Conservation (phyloP, 2,113 vertebrate genomes). For the Butorides virescens region DNA sequence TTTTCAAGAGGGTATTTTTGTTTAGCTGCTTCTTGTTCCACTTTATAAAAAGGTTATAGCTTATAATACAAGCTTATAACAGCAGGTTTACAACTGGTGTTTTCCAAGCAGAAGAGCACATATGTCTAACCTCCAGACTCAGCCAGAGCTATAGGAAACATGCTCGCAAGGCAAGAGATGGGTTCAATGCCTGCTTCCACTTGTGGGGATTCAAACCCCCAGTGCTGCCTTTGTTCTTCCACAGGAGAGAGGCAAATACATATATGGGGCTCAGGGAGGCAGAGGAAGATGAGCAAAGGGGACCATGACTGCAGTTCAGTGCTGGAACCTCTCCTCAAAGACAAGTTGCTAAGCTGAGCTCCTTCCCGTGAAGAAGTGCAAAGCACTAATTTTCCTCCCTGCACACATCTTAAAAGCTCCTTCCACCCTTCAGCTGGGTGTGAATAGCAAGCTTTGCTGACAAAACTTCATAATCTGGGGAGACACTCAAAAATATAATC, state of each 20-base stretch:
- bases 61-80: not conserved
- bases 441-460: not conserved
- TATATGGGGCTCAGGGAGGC: not conserved
- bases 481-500: not conserved
- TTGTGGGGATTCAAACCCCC: not conserved
- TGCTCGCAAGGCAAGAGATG: not conserved
- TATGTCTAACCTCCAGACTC: not conserved
- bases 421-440: not conserved
- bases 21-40: not conserved
- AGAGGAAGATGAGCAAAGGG: not conserved
- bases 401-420: not conserved
- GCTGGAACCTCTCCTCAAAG: not conserved
- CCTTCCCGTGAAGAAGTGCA: not conserved
- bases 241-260: not conserved
- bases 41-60: not conserved
- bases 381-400: not conserved
- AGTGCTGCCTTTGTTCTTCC: not conserved
- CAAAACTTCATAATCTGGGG: not conserved
- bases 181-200: not conserved
- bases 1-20: not conserved
- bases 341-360: not conserved
- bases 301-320: accelerated
- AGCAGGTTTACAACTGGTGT: not conserved
- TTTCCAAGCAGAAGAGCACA: not conserved
- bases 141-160: not conserved